These are phyloP conservation scores for Rhopalosiphum padi DNA, from an alignment of 1,140 invertebrate genomes.

Conservation along the genomic window DNA sequence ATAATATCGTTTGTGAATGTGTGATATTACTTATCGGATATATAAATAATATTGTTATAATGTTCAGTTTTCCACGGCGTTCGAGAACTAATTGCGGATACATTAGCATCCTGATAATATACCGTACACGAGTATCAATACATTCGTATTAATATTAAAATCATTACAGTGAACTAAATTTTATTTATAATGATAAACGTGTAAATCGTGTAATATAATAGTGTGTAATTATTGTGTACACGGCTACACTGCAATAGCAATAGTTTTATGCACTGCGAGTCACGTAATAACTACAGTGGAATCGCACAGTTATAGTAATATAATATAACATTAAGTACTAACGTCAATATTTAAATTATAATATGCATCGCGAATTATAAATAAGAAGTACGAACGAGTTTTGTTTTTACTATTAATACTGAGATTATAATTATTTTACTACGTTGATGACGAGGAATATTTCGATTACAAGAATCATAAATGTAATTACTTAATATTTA, in stretches of 20 bases:
- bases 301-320: neutral
- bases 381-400: neutral
- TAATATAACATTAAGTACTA: neutral
- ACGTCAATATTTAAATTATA: neutral
- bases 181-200: neutral
- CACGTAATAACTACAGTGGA: too few relatives aligned
- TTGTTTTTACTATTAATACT: neutral
- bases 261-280: neutral
- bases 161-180: too few relatives aligned
- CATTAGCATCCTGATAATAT: too few relatives aligned
- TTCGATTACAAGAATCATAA: neutral
- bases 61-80: neutral
- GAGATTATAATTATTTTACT: neutral
- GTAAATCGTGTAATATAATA: neutral
- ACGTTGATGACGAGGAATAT: neutral
- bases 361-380: neutral
- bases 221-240: neutral
- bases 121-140: too few relatives aligned
- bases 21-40: too few relatives aligned
- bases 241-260: neutral
- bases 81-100: neutral
- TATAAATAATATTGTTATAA: neutral
- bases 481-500: neutral
- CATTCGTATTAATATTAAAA: too few relatives aligned
- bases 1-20: neutral